Percentiles rank a stretch among this genome's conserved stretches.
phyloP scores from a whole-genome alignment of 2,888 invertebrate species.

The Ochropleura plecta region DNA sequence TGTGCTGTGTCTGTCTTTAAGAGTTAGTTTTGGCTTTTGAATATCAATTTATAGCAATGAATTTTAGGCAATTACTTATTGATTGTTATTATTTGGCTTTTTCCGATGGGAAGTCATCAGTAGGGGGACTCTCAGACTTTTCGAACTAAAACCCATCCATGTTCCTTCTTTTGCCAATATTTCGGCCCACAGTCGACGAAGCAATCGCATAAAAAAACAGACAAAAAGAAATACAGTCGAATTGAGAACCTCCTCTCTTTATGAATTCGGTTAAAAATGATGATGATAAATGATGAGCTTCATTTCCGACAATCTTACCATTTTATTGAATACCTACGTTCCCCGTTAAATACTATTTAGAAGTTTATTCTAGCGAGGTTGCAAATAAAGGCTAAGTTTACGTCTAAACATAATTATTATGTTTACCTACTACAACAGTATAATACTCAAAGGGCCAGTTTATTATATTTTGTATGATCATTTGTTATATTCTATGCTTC shows the following conservation, averaged over 20 bases:
- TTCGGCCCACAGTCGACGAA: too few species aligned
- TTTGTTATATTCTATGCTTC: slow-evolving; percentile 17
- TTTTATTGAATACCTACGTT: background rate
- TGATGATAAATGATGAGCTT: background rate
- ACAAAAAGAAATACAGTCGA: too few species aligned
- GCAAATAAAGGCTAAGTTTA: slow-evolving; percentile 10
- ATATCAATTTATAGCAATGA: too few species aligned
- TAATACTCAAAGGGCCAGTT: background rate
- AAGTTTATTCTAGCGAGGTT: background rate
- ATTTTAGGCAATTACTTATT: too few species aligned
- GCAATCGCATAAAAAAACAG: too few species aligned
- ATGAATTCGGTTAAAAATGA: background rate
- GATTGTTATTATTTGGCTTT: too few species aligned
- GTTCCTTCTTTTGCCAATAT: too few species aligned
- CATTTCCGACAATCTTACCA: background rate
- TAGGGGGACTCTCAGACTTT: too few species aligned
- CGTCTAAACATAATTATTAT: slow-evolving; percentile 19
- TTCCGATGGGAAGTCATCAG: too few species aligned
- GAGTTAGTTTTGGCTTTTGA: too few species aligned
- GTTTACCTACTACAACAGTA: background rate
- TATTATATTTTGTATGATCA: background rate
- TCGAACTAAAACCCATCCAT: too few species aligned
- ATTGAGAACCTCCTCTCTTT: too few species aligned
- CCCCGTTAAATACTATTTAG: background rate
- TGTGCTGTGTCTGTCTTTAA: background rate